A percentile compares a stretch with the other conserved stretches of the same genome.
Conservation (phyloP, 2,888 invertebrate genomes). For the Noctua janthe region DNA sequence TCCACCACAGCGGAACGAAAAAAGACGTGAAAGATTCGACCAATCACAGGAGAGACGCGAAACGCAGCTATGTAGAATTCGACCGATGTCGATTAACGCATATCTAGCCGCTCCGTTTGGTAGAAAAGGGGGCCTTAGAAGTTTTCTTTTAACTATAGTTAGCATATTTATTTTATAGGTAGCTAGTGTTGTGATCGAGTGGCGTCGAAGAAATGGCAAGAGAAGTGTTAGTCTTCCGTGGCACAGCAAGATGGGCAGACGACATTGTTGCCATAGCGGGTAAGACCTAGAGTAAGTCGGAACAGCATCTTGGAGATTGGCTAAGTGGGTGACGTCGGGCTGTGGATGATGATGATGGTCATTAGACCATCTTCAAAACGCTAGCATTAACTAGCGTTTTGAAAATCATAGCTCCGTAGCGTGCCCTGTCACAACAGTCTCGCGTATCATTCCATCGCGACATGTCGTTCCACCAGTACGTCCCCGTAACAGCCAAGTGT, state of each 20-base stretch:
- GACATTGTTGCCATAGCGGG: background rate
- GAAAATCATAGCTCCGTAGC: background rate
- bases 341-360: background rate
- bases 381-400: background rate
- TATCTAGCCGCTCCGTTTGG: background rate
- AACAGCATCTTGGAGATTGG: background rate
- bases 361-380: too few relatives aligned
- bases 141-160: background rate
- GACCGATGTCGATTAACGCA: background rate
- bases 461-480: conserved; percentile 76
- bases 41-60: background rate
- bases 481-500: conserved; percentile 79
- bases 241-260: background rate
- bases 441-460: conserved; percentile 48
- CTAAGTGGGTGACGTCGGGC: background rate
- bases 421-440: conserved; percentile 3
- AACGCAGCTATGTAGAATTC: background rate
- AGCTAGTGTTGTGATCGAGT: background rate
- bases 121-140: background rate
- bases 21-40: background rate
- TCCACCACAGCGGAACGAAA: background rate
- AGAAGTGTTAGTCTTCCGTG: background rate
- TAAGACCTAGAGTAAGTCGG: background rate
- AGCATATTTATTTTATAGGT: background rate
- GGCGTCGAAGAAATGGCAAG: background rate